phyloP scores from a whole-genome alignment of 2,113 vertebrate genomes.

The Etia nguti region DNA sequence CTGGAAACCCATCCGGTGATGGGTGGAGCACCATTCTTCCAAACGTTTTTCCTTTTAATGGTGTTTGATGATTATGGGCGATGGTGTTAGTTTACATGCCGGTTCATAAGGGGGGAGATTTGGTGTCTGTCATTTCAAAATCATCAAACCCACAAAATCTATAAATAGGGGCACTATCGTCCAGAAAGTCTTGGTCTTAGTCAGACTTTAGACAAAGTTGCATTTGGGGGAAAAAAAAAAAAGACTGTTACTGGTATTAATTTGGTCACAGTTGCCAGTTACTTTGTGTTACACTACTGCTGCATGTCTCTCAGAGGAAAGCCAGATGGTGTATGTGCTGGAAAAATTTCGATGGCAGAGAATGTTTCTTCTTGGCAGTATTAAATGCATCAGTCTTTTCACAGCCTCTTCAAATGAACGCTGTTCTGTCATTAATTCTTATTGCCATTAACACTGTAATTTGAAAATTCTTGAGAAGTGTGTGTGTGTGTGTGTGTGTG shows the following conservation, averaged over 20 bases:
- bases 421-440: slow-evolving; percentile 3
- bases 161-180: not conserved
- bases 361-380: not conserved
- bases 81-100: not conserved
- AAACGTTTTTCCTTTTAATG: not conserved
- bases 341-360: not conserved
- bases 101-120: not conserved
- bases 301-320: slow-evolving; percentile 37
- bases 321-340: slow-evolving; percentile 41
- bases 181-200: not conserved
- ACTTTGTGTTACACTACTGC: slow-evolving; percentile 31
- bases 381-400: slow-evolving; percentile 13
- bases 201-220: not conserved
- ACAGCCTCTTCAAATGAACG: not conserved
- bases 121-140: not conserved
- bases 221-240: not conserved
- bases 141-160: not conserved
- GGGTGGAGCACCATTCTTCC: not conserved
- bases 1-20: not conserved
- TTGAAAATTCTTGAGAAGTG: not conserved
- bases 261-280: not conserved
- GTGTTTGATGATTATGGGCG: not conserved
- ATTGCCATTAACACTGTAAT: not conserved
- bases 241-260: not conserved
- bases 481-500: not conserved